These are phyloP conservation scores for Pristionchus maxplancki DNA, from an alignment of 2,888 invertebrate species.

Conservation along the genomic window DNA sequence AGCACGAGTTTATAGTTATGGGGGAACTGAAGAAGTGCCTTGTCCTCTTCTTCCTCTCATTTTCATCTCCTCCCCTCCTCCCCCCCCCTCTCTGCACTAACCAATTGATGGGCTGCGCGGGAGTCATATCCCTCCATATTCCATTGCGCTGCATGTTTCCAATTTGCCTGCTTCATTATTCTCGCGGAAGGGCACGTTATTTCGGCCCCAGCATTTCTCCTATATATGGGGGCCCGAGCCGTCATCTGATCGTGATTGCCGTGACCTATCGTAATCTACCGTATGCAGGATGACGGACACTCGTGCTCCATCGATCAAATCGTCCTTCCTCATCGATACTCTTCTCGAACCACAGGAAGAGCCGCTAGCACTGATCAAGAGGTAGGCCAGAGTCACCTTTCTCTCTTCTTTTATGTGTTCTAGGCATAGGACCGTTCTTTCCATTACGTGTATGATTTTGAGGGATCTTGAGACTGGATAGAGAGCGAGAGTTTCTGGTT, in stretches of 20 bases:
- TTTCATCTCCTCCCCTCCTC: not conserved
- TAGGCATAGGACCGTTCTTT: too few species aligned
- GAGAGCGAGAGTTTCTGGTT: too few species aligned
- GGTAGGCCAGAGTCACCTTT: not conserved
- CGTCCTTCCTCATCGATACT: conserved; percentile 43
- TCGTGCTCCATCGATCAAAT: not conserved
- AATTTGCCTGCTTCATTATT: conserved; percentile 13
- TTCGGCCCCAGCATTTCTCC: not conserved
- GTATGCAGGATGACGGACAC: conserved; percentile 36
- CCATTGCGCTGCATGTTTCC: conserved; percentile 15
- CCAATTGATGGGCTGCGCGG: not conserved
- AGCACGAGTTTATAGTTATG: not conserved
- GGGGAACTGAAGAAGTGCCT: conserved; percentile 6
- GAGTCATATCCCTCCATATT: conserved; percentile 25
- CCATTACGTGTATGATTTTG: too few species aligned
- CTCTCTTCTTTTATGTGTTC: not conserved
- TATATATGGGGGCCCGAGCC: too few species aligned
- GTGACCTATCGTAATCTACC: not conserved
- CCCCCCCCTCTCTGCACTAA: not conserved
- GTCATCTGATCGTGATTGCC: not conserved
- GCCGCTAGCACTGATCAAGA: conserved; percentile 19
- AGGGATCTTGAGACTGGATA: too few species aligned
- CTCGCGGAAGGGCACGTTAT: not conserved
- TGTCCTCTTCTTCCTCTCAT: not conserved
- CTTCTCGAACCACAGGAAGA: conserved; percentile 32